Base-by-base conservation (phyloP, 2,797 vertebrate species). In the Chloroceryle inda region DNA sequence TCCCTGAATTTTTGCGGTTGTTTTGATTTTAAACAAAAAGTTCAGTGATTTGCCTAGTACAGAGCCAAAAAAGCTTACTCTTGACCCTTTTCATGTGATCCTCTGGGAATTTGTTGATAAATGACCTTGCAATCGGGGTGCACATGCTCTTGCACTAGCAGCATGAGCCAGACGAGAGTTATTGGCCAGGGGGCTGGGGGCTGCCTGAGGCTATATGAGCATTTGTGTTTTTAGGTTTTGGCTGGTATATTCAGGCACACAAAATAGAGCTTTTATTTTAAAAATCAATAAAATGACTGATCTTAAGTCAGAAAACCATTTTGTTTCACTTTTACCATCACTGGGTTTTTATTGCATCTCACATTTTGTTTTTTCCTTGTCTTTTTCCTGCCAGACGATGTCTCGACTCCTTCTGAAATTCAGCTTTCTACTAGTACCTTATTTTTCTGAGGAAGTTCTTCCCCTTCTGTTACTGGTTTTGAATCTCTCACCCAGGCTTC, bases 281-380 rank as follows among this genome's bases (percentile, higher is more conserved):
- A 96, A 97, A 97, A 97, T 98, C 97, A 97, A 97, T 97, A 96
- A 96, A 97, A 91, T 85, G 85, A 92, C 95, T 85, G 96, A 96
- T 96, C 85, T 84, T 96, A 96, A 96, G 93, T 92, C 90, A 94
- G 85, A 93, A 96, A 95, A 89, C 33, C 16, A 2, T 91, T 96
- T 91, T 95, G 67, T 56, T 96, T 96, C 92, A 95, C 93, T 94
- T 95, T 94, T 10, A 9, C 71, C 63, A 61, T 89, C 92, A 89
- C 56, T 73, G 83, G 19, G 2, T 35, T 92, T 96, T 96, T 97
- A 96, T 94, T 93, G 79, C 47, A 55, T 67, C 89, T 91, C 92
- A 92, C 72, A 77, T 74, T 95, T 91, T 83, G 5, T 56, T 95
- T 96, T 94, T 81, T 38, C 55, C 42, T 88, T n/a, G 21, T 80